Evolutionary conservation across 1,140 invertebrate species (phyloP), one percentile per base, ranked within the genome.

Genomic region (Geopemphigus sp.): DNA sequence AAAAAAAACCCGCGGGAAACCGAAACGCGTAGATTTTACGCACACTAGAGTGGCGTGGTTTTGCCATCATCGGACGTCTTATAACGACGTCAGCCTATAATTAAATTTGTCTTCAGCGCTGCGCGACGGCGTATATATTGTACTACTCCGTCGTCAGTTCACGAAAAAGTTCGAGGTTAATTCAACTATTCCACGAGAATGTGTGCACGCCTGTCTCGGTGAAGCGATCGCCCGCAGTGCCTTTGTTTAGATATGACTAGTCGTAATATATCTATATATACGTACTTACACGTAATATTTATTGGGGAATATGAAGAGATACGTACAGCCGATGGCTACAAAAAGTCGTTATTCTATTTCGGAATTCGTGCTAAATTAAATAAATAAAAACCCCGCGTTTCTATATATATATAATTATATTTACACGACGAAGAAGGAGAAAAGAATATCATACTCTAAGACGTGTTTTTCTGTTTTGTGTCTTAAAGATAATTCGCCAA

Each of bases 81-180:
- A 39, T 64, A 61, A 1, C 8, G 8, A 19, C 47, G 22, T 24
- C 15, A 10, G 22, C 24, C 22, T 22, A 45, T 70, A 70, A 70
- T 70, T 50, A 45, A 53, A 70, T 70, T 53, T 70, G 14, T 70
- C 45, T 14, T 26, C 47, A n/a, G 66, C 26, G 39, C 24, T 68
- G 6, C 47, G 6, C 19, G 47, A n/a, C 50, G 22, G 10, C 5
- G 5, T 47, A 47, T 24, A 61, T 47, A 66, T 45, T 5, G 45
- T 45, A 45, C 22, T 68, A 47, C 11, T 11, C 5, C 22, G 45
- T 66, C 39, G 19, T 19, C n/a, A 5, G n/a, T 10, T 11, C 12
- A 19, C 63, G 39, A 70, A 70, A 53, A 70, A 70, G 17, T 53
- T 47, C 39, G 19, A 64, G 26, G 32, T 64, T 47, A 68, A 70